phyloP scores from a whole-genome alignment of 2,888 invertebrate genomes.

The Lasioglossum lativentre region DNA sequence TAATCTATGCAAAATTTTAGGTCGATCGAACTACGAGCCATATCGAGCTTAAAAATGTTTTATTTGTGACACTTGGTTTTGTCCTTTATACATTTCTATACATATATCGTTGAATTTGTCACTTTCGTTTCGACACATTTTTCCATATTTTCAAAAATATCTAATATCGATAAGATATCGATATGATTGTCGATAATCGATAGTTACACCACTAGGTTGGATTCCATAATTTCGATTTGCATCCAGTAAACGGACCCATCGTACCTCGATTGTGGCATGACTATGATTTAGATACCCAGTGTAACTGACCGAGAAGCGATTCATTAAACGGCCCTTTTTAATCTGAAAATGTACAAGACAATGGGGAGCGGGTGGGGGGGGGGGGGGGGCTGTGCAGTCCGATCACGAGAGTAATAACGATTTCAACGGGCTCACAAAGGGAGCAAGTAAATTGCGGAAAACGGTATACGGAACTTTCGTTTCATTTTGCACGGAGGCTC shows the following conservation, averaged over 20 bases:
- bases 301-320: background rate
- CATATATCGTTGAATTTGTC: too few species aligned
- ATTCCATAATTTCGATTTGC: background rate
- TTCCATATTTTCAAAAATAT: too few species aligned
- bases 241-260: background rate
- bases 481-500: background rate
- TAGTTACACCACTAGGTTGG: background rate
- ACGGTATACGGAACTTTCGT: slow-evolving; percentile 1
- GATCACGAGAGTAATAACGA: slow-evolving; percentile 19
- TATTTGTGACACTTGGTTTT: too few species aligned
- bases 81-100: too few species aligned
- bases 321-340: background rate
- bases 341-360: slow-evolving; percentile 6
- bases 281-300: background rate
- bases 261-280: background rate
- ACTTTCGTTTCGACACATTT: too few species aligned
- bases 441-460: background rate
- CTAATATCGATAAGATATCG: too few species aligned
- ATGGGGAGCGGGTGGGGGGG: background rate
- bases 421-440: background rate
- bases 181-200: too few species aligned
- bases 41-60: too few species aligned
- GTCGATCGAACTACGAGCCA: too few species aligned
- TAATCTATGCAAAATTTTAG: too few species aligned
- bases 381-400: background rate